These are phyloP conservation scores for Azorinus chamasolen DNA, from an alignment of 2,888 invertebrate species.

Conservation along the genomic window DNA sequence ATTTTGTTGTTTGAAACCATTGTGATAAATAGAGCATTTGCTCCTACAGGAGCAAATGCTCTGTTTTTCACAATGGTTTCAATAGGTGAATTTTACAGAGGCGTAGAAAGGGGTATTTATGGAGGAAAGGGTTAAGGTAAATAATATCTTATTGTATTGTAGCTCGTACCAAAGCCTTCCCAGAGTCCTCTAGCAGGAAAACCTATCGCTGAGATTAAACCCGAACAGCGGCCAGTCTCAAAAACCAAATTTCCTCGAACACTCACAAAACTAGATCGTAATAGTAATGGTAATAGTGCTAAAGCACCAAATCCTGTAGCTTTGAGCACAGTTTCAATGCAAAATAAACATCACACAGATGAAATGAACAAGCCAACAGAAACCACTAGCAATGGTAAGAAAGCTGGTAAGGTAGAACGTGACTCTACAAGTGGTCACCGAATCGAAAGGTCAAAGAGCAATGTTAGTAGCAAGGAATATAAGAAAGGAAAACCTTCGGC, in stretches of 20 bases:
- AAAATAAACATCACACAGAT: slow-evolving; percentile 37
- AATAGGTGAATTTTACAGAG: no score
- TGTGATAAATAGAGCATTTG: no score
- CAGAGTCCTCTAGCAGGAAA: slow-evolving; percentile 19
- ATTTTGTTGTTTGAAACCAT: no score
- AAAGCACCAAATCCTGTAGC: slow-evolving; percentile 32
- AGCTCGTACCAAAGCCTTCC: neutral
- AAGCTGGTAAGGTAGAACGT: neutral
- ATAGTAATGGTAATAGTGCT: slow-evolving; percentile 9
- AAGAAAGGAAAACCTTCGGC: slow-evolving; percentile 37
- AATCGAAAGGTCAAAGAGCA: slow-evolving; percentile 58
- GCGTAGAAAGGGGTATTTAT: no score
- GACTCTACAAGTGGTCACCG: slow-evolving; percentile 2
- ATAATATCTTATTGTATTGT: no score
- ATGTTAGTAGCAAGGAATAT: slow-evolving; percentile 32
- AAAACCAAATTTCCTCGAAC: slow-evolving; percentile 35
- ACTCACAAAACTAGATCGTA: slow-evolving; percentile 15
- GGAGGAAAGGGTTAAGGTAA: no score
- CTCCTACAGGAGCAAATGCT: no score
- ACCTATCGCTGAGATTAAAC: slow-evolving; percentile 55
- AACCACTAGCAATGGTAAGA: neutral
- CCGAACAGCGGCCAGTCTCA: slow-evolving; percentile 40
- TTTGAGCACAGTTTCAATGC: slow-evolving; percentile 59
- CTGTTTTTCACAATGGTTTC: no score
- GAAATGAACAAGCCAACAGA: neutral